Percentiles rank a stretch among this genome's conserved stretches.
Evolutionary conservation across 2,888 invertebrate genomes (phyloP).

Genomic region (Prenolepis imparis): DNA sequence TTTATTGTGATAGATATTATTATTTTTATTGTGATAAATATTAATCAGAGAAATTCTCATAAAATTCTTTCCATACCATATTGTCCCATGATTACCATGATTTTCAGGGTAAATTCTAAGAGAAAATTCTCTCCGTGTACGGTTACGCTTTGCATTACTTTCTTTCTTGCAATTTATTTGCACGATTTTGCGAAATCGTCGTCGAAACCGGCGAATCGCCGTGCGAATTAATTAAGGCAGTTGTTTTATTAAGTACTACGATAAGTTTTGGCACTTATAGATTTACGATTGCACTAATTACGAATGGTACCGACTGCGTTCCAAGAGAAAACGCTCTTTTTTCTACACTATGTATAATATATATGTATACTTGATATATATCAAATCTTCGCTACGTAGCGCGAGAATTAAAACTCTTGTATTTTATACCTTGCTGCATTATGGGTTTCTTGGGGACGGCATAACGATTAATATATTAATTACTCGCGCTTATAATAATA

Average conservation of each 20-base stretch:
- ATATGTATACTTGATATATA: constrained; percentile 31
- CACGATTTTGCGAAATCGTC: constrained; percentile 41
- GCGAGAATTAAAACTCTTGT: neutral
- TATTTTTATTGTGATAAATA: too few relatives aligned
- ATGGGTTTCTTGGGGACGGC: constrained; percentile 16
- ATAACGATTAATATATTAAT: constrained; percentile 28
- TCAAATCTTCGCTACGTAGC: constrained; percentile 17
- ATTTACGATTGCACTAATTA: constrained; percentile 83
- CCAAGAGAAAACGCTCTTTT: constrained; percentile 52
- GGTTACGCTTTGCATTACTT: constrained; percentile 61
- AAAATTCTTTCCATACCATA: too few relatives aligned
- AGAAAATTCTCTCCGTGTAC: too few relatives aligned
- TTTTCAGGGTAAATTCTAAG: too few relatives aligned
- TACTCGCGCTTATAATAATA: constrained; percentile 7
- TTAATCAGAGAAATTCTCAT: too few relatives aligned
- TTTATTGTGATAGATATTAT: too few relatives aligned
- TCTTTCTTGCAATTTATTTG: constrained; percentile 55
- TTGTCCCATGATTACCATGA: too few relatives aligned
- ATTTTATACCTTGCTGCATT: constrained; percentile 3
- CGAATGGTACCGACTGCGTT: constrained; percentile 67
- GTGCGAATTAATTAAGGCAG: constrained; percentile 73
- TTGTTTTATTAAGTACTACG: constrained; percentile 74
- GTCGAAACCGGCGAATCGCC: constrained; percentile 56
- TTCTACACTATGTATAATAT: constrained; percentile 54
- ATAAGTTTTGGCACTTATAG: constrained; percentile 84